phyloP scores from a whole-genome alignment of 2,113 vertebrate genomes.

The Ahaetulla prasina region DNA sequence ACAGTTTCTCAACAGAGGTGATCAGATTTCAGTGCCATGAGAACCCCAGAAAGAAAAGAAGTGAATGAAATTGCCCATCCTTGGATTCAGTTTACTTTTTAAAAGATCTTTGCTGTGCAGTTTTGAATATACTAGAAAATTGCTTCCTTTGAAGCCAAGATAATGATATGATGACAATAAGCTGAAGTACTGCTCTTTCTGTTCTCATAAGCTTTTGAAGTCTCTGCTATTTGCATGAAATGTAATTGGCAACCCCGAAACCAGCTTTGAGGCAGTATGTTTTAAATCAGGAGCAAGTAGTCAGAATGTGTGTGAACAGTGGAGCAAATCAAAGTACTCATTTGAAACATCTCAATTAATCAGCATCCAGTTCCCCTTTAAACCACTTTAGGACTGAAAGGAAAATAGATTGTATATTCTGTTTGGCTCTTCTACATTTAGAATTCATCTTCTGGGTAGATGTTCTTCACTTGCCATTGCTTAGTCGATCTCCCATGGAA shows the following conservation, averaged over 20 bases:
- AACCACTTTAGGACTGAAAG: not conserved
- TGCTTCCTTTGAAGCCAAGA: constrained; percentile 26
- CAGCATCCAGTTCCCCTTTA: not conserved
- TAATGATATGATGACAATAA: constrained; percentile 28
- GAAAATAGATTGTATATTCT: not conserved
- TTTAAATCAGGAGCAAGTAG: not conserved
- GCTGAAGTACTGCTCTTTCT: constrained; percentile 8
- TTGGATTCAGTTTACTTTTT: constrained; percentile 10
- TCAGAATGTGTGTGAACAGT: not conserved
- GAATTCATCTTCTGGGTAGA: not conserved
- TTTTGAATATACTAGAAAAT: constrained; percentile 11
- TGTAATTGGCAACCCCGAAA: not conserved
- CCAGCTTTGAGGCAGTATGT: not conserved
- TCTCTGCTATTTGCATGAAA: constrained; percentile 4
- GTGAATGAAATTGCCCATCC: constrained; percentile 20
- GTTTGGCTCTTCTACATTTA: not conserved
- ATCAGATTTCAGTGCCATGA: constrained; percentile 17
- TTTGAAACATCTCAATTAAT: not conserved
- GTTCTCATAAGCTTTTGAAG: constrained; percentile 22
- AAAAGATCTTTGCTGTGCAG: constrained; percentile 19
- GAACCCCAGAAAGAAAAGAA: constrained; percentile 12
- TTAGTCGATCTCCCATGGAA: not conserved
- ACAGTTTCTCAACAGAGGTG: constrained; percentile 3
- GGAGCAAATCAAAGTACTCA: not conserved
- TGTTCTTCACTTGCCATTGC: not conserved